These are phyloP conservation scores for Euura saliciscinereae DNA, from an alignment of 1,140 invertebrate genomes.

Conservation along the genomic window DNA sequence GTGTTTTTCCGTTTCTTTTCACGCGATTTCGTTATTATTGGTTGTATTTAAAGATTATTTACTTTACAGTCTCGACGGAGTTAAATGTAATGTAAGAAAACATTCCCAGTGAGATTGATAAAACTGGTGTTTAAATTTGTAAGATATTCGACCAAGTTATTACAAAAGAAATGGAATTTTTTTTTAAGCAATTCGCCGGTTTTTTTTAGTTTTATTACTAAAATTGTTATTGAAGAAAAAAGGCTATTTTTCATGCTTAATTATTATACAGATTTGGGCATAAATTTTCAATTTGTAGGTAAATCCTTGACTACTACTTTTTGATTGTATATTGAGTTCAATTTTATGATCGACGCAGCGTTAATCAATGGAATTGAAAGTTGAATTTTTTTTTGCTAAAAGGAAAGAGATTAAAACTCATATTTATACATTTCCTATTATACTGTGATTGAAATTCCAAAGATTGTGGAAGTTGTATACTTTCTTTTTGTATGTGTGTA, in stretches of 20 bases:
- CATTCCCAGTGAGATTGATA: neutral
- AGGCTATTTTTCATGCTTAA: too few relatives aligned
- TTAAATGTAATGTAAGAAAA: neutral
- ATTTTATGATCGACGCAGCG: too few relatives aligned
- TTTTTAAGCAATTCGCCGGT: neutral
- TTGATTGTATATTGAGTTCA: too few relatives aligned
- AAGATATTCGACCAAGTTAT: neutral
- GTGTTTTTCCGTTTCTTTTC: too few relatives aligned
- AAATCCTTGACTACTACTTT: too few relatives aligned
- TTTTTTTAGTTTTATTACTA: neutral
- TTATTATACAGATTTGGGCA: too few relatives aligned
- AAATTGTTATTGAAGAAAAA: too few relatives aligned
- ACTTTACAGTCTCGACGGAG: too few relatives aligned
- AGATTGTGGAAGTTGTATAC: neutral
- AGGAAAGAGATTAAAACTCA: neutral
- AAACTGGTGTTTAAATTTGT: neutral
- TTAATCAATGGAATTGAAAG: neutral
- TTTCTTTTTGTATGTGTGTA: neutral
- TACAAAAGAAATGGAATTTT: too few relatives aligned
- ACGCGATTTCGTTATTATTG: too few relatives aligned
- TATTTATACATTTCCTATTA: neutral
- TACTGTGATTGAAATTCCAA: conserved; percentile 11
- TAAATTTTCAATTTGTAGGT: too few relatives aligned
- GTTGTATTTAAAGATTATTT: too few relatives aligned
- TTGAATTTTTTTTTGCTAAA: neutral